Conservation (phyloP, 2,113 vertebrate genomes). For the Pygoscelis adeliae region DNA sequence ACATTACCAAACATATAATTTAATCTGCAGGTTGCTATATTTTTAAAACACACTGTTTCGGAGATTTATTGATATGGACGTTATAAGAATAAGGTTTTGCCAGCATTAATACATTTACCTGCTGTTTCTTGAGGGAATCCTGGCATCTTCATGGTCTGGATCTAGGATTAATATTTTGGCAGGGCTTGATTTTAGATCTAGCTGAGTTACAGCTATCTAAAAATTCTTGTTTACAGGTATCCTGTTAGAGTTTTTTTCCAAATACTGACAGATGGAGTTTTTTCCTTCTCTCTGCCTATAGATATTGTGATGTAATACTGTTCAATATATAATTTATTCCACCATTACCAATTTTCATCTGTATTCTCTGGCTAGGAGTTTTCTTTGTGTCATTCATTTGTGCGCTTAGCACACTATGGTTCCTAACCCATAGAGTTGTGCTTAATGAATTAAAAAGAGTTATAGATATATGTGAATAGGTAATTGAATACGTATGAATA, state of each 20-base stretch:
- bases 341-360: not conserved
- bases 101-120: not conserved
- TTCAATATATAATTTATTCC: not conserved
- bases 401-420: not conserved
- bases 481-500: not conserved
- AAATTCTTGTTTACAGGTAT: not conserved
- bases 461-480: not conserved
- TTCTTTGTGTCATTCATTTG: not conserved
- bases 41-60: not conserved
- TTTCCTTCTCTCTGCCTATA: not conserved
- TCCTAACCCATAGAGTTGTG: not conserved
- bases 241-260: not conserved
- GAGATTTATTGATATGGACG: not conserved
- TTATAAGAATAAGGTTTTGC: not conserved
- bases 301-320: not conserved
- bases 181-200: not conserved
- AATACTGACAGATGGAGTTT: accelerated
- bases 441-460: not conserved
- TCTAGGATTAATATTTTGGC: not conserved
- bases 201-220: not conserved
- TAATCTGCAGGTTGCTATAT: not conserved
- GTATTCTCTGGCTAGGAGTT: not conserved
- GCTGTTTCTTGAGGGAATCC: not conserved
- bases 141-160: not conserved
- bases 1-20: not conserved